Conservation (phyloP, 2,888 invertebrate species). For the Eulithis prunata region DNA sequence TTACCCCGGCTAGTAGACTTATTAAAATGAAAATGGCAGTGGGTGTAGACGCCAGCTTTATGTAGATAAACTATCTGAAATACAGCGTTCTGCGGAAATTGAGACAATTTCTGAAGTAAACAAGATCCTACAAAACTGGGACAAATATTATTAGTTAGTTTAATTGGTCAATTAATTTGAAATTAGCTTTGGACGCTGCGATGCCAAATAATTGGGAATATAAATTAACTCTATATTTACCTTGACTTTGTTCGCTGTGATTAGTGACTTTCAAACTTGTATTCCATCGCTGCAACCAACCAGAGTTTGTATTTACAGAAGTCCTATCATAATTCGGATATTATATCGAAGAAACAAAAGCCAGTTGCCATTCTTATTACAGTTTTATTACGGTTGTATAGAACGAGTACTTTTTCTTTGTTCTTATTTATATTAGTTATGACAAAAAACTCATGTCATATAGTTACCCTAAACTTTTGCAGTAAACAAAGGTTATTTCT, state of each 20-base stretch:
- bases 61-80: constrained; percentile 14
- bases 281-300: too few species aligned
- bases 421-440: too few species aligned
- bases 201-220: neutral
- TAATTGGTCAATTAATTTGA: constrained; percentile 8
- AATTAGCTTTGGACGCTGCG: neutral
- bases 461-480: too few species aligned
- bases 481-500: too few species aligned
- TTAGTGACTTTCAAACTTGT: too few species aligned
- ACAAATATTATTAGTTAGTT: neutral
- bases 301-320: too few species aligned
- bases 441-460: too few species aligned
- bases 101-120: constrained; percentile 3
- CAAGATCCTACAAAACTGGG: neutral
- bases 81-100: neutral
- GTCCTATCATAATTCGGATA: too few species aligned
- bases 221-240: constrained; percentile 9
- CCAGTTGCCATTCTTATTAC: too few species aligned
- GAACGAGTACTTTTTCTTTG: too few species aligned
- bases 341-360: too few species aligned
- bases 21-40: constrained; percentile 19
- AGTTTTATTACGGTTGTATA: too few species aligned
- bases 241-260: neutral
- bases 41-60: constrained; percentile 12
- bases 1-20: constrained; percentile 16